Base-by-base conservation (phyloP, 2,888 invertebrate species). In the Apamea anceps region DNA sequence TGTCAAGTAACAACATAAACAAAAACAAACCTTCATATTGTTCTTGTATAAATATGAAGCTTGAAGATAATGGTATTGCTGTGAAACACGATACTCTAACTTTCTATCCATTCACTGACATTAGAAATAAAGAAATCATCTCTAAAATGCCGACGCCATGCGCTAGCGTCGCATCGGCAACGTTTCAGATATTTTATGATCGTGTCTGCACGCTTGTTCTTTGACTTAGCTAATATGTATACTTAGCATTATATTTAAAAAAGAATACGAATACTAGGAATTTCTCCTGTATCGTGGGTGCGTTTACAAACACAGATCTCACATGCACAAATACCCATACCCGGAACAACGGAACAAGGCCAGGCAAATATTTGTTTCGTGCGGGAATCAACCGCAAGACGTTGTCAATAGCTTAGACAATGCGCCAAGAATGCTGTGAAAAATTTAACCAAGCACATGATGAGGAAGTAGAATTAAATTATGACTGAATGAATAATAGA, bases 21-120 rank as follows among this genome's bases (percentile, higher is more conserved):
- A 51, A 54, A 75, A 81, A 45, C 45, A 48, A 42, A 13, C 15
- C 32, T 42, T 51, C n/a, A 15, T 48, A 13, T 28, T 51, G 10
- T 70, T 78, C 18, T 54, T 62, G 42, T 13, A 42, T 71, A 73
- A 77, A 70, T 73, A 79, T 63, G 42, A 79, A 21, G 28, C 63
- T 72, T 51, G 28, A 25, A 54, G 25, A 37, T 37, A 75, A 42
- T 73, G 42, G n/a, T 72, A 79, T 82, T 54, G 65, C n/a, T 63
- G 60, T 74, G 82, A 78, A 87, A 87, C 57, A 77, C 68, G 73
- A 82, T 87, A 81, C 77, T 71, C 21, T 57, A 75, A 87, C 88
- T 88, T 88, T 87, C 87, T 85, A 84, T 70, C 37, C n/a, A 70
- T 73, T 48, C 18, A 72, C 60, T 73, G 51, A 54, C 75, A 71